Conservation (phyloP, 2,888 invertebrate species). For the Ormyrus rosae region DNA sequence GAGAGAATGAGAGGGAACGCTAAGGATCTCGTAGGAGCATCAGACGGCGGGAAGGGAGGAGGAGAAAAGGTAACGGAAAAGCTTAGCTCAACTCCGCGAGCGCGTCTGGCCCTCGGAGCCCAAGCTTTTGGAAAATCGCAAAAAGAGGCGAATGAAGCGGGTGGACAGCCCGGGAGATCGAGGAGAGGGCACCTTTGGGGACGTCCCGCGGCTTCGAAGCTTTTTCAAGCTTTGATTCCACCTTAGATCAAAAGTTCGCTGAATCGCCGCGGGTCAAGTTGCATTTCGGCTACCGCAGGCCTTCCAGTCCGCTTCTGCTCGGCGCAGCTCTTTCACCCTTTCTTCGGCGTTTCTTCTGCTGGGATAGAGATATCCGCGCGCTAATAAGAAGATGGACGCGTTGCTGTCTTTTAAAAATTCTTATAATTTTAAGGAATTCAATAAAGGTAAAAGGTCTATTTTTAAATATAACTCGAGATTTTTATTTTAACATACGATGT, state of each 20-base stretch:
- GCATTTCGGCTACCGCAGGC: slow-evolving; percentile 4
- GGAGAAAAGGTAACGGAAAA: slow-evolving; percentile 30
- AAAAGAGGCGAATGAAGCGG: slow-evolving; percentile 16
- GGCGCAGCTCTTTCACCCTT: background rate
- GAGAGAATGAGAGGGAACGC: slow-evolving; percentile 20
- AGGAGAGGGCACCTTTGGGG: background rate
- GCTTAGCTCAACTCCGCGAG: slow-evolving; percentile 8
- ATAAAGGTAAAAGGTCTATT: no score
- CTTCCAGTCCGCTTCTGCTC: background rate
- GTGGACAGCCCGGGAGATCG: no score
- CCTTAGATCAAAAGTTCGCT: slow-evolving; percentile 33
- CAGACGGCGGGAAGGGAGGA: background rate
- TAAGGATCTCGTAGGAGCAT: slow-evolving; percentile 17
- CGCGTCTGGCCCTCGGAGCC: background rate
- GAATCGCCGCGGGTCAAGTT: slow-evolving; percentile 17
- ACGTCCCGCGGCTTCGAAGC: slow-evolving; percentile 8
- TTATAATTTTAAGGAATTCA: background rate
- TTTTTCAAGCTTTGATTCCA: slow-evolving; percentile 40
- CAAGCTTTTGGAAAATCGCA: slow-evolving; percentile 51
- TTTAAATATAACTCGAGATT: no score
- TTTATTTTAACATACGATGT: no score
- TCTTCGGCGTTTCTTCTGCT: background rate
- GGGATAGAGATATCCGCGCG: background rate
- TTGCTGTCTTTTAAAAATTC: background rate
- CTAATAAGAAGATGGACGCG: slow-evolving; percentile 7